Evolutionary conservation across 2,888 invertebrate genomes (phyloP).

Genomic region (Euzophera pinguis): DNA sequence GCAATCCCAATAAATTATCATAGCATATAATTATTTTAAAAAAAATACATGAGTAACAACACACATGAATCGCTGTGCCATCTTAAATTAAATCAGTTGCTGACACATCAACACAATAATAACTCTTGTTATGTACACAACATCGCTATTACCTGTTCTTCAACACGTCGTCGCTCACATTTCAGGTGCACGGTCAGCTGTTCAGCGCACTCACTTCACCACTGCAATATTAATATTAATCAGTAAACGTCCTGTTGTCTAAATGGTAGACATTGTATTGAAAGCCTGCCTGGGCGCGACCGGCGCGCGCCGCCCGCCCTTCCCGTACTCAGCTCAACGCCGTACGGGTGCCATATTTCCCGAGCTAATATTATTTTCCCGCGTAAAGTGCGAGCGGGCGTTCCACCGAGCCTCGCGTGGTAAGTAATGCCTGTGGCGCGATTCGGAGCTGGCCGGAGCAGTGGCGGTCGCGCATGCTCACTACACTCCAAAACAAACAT

Average conservation of each 20-base stretch:
- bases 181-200: conserved; percentile 24
- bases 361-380: conserved; percentile 56
- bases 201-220: conserved; percentile 19
- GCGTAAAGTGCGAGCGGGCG: conserved; percentile 14
- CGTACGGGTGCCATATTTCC: conserved; percentile 33
- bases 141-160: conserved; percentile 30
- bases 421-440: conserved; percentile 15
- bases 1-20: too few species aligned
- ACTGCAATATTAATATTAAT: conserved; percentile 13
- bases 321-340: conserved; percentile 40
- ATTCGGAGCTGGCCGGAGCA: conserved; percentile 2
- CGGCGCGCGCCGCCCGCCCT: conserved; percentile 75
- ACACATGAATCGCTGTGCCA: not conserved
- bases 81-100: not conserved
- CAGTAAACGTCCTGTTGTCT: conserved; percentile 34
- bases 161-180: conserved; percentile 29
- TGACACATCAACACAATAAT: conserved; percentile 5
- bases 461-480: conserved; percentile 21
- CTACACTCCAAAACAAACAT: conserved; percentile 20
- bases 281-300: conserved; percentile 35
- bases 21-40: too few species aligned
- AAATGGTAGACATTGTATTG: conserved; percentile 37
- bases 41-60: too few species aligned
- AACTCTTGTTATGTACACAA: conserved; percentile 4
- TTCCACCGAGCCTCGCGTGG: conserved; percentile 11